Evolutionary conservation across 2,113 vertebrate genomes (phyloP).

Genomic region (Rutilus rutilus): DNA sequence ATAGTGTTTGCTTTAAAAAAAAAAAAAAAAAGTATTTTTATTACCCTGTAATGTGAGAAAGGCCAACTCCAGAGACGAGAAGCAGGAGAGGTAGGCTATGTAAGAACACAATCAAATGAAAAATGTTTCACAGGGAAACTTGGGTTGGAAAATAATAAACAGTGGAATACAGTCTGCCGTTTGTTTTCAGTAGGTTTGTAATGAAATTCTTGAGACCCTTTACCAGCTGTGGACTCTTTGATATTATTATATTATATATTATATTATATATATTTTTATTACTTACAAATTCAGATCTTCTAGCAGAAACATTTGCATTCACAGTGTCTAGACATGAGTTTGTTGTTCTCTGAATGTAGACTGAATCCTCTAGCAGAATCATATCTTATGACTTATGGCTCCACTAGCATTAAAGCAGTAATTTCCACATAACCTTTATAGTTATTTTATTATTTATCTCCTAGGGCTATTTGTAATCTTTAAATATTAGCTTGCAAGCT

Average conservation of each 20-base stretch:
- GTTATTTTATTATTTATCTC: background rate
- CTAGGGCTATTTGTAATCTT: conserved; percentile 3
- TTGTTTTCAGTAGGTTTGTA: conserved; percentile 40
- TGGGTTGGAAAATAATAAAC: conserved; percentile 36
- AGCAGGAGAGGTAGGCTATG: conserved; percentile 60
- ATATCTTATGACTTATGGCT: conserved; percentile 8
- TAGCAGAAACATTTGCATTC: background rate
- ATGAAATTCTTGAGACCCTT: background rate
- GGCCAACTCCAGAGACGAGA: conserved; percentile 48
- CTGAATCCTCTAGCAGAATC: background rate
- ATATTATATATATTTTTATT: background rate
- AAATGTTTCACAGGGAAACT: conserved; percentile 53
- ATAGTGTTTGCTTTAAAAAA: conserved; percentile 3
- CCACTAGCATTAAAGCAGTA: background rate
- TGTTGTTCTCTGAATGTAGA: background rate
- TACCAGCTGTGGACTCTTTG: background rate
- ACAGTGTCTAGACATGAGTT: background rate
- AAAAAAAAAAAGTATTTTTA: conserved; percentile 35
- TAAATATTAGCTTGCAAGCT: background rate
- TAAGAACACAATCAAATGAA: conserved; percentile 67
- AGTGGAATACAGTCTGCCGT: conserved; percentile 33
- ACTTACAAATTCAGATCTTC: background rate
- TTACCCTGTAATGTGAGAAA: conserved; percentile 50
- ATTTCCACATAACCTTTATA: conserved; percentile 8
- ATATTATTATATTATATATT: background rate